phyloP scores from a whole-genome alignment of 2,888 invertebrate genomes.

The Polia nebulosa region DNA sequence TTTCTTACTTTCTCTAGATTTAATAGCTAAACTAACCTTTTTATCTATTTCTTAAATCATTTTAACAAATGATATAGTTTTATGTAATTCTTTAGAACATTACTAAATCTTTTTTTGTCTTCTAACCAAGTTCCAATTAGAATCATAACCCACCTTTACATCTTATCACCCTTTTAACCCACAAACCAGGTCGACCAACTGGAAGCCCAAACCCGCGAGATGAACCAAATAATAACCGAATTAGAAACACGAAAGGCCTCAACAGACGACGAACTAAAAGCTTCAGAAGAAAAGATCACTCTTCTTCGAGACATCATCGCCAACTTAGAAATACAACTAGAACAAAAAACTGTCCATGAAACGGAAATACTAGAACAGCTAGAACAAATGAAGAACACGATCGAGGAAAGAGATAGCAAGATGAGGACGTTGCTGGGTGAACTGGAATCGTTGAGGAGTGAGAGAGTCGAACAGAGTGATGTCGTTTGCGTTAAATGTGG shows the following conservation, averaged over 20 bases:
- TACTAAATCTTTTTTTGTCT: background rate
- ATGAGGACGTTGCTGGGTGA: conserved; percentile 90
- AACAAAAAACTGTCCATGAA: conserved; percentile 92
- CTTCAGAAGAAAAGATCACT: conserved; percentile 94
- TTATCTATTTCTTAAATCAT: background rate
- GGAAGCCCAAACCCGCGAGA: conserved; percentile 94
- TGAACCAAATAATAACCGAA: conserved; percentile 92
- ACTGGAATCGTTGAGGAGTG: conserved; percentile 88
- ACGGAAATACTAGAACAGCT: conserved; percentile 91
- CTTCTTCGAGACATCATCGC: conserved; percentile 94
- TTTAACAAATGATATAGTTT: background rate
- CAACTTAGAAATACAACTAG: conserved; percentile 94
- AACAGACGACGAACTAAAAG: conserved; percentile 93
- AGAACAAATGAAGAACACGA: conserved; percentile 89
- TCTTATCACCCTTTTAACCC: conserved; percentile 35
- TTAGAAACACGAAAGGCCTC: conserved; percentile 92
- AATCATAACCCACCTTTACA: conserved; percentile 1
- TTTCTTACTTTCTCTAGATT: background rate
- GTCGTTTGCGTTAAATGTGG: conserved; percentile 79
- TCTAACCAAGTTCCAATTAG: background rate
- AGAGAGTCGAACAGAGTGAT: conserved; percentile 83
- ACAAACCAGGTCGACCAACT: conserved; percentile 93
- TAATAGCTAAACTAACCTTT: background rate
- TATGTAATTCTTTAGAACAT: background rate
- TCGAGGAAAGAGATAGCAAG: conserved; percentile 90